Evolutionary conservation across 2,797 vertebrate genomes (phyloP), one percentile per base, ranked within the genome.

Genomic region (Rhynchotus rufescens): DNA sequence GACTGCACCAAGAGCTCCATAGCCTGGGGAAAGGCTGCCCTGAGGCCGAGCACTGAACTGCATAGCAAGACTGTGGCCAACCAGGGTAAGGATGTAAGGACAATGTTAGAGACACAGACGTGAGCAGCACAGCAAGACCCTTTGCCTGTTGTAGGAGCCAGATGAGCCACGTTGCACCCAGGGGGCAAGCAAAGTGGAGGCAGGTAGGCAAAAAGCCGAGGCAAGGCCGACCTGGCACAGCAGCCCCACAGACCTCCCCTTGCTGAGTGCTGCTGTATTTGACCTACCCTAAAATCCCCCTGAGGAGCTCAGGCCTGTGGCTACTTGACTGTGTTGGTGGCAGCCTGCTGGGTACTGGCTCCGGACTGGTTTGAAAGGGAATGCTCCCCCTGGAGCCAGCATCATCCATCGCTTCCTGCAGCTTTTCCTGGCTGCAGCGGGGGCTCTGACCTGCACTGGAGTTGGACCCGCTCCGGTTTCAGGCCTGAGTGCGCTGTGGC

Each of bases 241-340:
- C 68, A 86, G 64, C 60, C 34, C 44, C 40, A 19, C 4, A 44
- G 11, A 21, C 40, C 74, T 82, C 44, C 30, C 34, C 12, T 38
- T 74, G 36, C 45, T 0, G 0, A 15, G 8, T 23, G 22, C 78
- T 79, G 56, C 40, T 0, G 0, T 10, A 28, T 3, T 6, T 52
- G 2, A 0, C 0, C 4, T 11, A 4, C 44, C 74, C 45, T 34
- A 51, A 66, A 66, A 38, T 23, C 30, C 60, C 42, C 22, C 13
- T 34, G 54, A 23, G 68, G 36, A 32, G 52, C 28, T 10, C 49
- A 17, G 28, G 32, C 74, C 45, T 12, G 0, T 0, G 14, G 28
- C 82, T 89, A 44, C 82, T 65, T 54, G 65, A 62, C 77, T 66
- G 30, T 60, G 68, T 34, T 0, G 1, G 62, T 67, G 81, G 71